Percentiles rank a stretch among this genome's conserved stretches.
Conservation (phyloP, 2,888 invertebrate genomes). For the Abrostola tripartita region DNA sequence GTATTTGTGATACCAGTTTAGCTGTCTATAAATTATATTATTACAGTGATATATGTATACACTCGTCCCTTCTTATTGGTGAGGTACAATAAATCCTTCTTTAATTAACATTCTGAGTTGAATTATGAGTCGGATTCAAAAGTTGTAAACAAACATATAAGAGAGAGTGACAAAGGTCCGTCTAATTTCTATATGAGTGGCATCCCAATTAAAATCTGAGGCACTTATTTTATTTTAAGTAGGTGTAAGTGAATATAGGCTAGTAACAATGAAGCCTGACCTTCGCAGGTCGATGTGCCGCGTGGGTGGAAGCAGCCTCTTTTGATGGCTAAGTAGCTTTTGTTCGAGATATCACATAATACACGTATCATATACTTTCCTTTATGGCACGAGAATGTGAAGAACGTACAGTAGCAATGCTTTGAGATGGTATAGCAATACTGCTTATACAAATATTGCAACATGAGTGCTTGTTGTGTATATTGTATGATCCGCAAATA, state of each 20-base stretch:
- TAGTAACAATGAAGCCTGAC: constrained; percentile 20
- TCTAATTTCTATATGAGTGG: constrained; percentile 11
- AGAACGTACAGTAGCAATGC: constrained; percentile 1
- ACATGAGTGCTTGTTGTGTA: neutral
- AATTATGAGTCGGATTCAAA: no score
- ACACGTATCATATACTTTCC: constrained; percentile 14
- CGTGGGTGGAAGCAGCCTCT: constrained; percentile 39
- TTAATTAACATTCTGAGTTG: no score
- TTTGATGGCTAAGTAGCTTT: constrained; percentile 32
- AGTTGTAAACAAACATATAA: constrained; percentile 1
- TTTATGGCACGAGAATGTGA: constrained; percentile 29
- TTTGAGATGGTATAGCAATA: neutral
- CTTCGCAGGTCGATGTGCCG: constrained; percentile 48
- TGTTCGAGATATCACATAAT: constrained; percentile 33
- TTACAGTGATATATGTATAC: no score
- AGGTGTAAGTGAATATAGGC: constrained; percentile 20
- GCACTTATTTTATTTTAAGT: constrained; percentile 8
- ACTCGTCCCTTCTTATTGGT: no score
- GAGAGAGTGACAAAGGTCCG: neutral
- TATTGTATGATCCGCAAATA: neutral
- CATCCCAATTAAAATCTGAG: constrained; percentile 19
- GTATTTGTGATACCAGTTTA: no score
- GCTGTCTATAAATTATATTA: no score
- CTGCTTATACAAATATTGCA: neutral
- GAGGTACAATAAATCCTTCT: no score